Evolutionary conservation across 2,888 invertebrate species (phyloP).

Genomic region (Torymus auratus): DNA sequence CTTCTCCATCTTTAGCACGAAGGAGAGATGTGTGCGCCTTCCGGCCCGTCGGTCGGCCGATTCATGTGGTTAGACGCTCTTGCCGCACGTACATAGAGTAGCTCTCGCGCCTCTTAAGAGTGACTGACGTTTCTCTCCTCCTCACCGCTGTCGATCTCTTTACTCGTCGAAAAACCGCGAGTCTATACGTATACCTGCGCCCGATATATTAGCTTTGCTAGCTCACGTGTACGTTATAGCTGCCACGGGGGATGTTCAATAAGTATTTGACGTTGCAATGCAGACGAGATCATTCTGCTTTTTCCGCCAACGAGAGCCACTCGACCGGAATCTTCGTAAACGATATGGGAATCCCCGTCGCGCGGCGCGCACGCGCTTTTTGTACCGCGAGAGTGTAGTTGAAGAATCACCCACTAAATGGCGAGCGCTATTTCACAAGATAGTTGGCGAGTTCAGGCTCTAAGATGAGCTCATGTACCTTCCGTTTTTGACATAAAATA

Average conservation of each 20-base stretch:
- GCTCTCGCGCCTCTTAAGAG: not conserved
- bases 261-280: conserved; percentile 43
- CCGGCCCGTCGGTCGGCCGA: conserved; percentile 20
- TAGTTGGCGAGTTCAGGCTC: too few species aligned
- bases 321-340: too few species aligned
- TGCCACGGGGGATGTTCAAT: conserved; percentile 27
- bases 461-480: too few species aligned
- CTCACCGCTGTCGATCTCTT: not conserved
- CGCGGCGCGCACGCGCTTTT: too few species aligned
- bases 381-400: too few species aligned
- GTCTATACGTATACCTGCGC: not conserved
- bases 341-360: too few species aligned
- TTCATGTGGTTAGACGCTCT: conserved; percentile 38
- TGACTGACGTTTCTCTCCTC: conserved; percentile 41
- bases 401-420: too few species aligned
- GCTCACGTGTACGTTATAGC: not conserved
- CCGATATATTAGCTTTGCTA: not conserved
- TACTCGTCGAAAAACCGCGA: not conserved
- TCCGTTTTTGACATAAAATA: too few species aligned
- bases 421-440: too few species aligned
- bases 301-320: not conserved
- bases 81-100: conserved; percentile 22
- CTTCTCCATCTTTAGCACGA: conserved; percentile 2
- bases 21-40: not conserved
- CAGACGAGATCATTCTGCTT: conserved; percentile 45